Evolutionary conservation across 92 coral and sea anemone genomes (phyloP).

Genomic region (Phenganax stokvisi): DNA sequence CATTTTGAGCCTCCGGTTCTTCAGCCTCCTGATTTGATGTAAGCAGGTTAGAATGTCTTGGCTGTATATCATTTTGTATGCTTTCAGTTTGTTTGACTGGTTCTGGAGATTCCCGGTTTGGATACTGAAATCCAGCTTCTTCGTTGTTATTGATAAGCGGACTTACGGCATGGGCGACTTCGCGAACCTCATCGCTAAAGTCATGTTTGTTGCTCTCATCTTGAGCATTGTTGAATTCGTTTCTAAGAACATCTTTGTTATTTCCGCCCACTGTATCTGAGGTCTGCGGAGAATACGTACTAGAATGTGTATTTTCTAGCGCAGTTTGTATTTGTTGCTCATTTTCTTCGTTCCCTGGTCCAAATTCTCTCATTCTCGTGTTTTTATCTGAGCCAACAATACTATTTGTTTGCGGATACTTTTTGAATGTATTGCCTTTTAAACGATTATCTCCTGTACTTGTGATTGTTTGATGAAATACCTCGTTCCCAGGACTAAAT

Average conservation of each 20-base stretch:
- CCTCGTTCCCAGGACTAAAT: not conserved
- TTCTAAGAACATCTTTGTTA: not conserved
- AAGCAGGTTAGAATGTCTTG: not conserved
- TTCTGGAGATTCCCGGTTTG: not conserved
- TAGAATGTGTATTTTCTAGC: not conserved
- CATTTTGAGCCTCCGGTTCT: not conserved
- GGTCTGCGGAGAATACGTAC: constrained; percentile 1
- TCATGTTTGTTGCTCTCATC: too few relatives aligned
- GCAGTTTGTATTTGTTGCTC: not conserved
- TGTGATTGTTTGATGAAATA: too few relatives aligned
- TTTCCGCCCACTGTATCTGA: not conserved
- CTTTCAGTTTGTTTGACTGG: not conserved
- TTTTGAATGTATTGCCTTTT: too few relatives aligned
- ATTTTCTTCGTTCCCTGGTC: not conserved
- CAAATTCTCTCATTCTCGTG: not conserved
- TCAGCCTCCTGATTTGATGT: not conserved
- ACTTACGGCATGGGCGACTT: too few relatives aligned
- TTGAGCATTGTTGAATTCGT: not conserved
- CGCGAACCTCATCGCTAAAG: too few relatives aligned
- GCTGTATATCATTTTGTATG: constrained; percentile 2
- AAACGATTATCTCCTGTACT: too few relatives aligned
- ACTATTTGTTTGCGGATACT: not conserved
- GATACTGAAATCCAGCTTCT: not conserved
- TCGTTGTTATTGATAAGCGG: not conserved
- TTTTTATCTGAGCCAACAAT: not conserved